Base-by-base conservation (phyloP, 1,140 invertebrate genomes). In the Pararge aegeria region DNA sequence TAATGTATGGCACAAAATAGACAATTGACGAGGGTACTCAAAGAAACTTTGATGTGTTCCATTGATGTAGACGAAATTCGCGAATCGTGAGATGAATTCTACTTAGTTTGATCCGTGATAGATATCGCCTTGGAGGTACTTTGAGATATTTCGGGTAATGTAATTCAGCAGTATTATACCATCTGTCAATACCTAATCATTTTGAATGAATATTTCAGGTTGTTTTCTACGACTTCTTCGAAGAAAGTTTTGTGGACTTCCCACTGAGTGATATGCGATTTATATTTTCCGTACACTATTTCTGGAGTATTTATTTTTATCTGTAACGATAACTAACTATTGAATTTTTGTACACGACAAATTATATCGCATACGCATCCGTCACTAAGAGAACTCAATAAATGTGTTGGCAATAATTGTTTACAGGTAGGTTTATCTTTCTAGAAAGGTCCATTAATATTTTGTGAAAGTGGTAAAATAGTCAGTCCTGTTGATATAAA, bases 11-110 rank as follows among this genome's bases (percentile, higher is more conserved):
- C 59, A 56, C 37, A 67, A 71, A 76, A 80, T 70, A 78, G 77
- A 81, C 75, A 79, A 81, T 74, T 84, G 81, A 84, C 70, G 70
- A 79, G 75, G 78, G 78, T 82, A 77, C 68, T 68, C 70, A 74
- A 71, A 73, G 62, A 77, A 73, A 80, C 69, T 80, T 79, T 77
- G 77, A 81, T 80, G 67, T 73, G 58, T 66, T 69, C 75, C 68
- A 74, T 71, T 78, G 71, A 75, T 71, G 75, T 78, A 72, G 62
- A 70, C 66, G 64, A 69, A 78, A 77, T 75, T 78, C 65, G 49
- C 65, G 55, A 70, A 46, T 70, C 73, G 78, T 83, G 76, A 76
- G 66, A 70, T 30, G 80, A 83, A 81, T 81, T 73, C 66, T 61
- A 58, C 63, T 71, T 64, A 67, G 57, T 64, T 67, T 70, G 68